These are phyloP conservation scores for Glandiceps talaboti DNA, from an alignment of 53 echinoderm and acorn worm species.

Conservation along the genomic window DNA sequence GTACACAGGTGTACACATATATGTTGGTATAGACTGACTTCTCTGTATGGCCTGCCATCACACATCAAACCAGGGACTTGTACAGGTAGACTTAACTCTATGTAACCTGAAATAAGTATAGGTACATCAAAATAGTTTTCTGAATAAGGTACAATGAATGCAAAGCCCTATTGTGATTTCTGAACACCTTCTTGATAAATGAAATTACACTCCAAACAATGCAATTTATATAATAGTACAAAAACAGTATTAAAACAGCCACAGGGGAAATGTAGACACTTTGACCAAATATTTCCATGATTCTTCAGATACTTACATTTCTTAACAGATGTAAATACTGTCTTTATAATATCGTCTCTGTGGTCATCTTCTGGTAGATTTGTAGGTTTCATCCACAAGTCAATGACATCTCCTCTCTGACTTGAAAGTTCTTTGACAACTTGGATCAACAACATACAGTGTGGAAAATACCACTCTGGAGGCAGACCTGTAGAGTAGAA, in stretches of 20 bases:
- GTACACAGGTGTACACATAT: slow-evolving; percentile 57
- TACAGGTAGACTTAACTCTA: slow-evolving; percentile 58
- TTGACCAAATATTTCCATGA: too few relatives aligned
- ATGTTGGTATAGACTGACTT: slow-evolving; percentile 49
- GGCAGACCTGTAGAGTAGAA: slow-evolving; percentile 21
- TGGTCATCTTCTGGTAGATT: slow-evolving; percentile 43
- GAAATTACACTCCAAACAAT: too few relatives aligned
- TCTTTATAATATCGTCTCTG: slow-evolving; percentile 26
- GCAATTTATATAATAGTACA: too few relatives aligned
- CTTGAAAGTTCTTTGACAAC: slow-evolving; percentile 41
- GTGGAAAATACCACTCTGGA: slow-evolving; percentile 28
- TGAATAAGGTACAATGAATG: too few relatives aligned
- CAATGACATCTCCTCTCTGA: slow-evolving; percentile 25
- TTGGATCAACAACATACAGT: slow-evolving; percentile 35
- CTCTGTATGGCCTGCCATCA: slow-evolving; percentile 40
- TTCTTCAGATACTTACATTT: slow-evolving; percentile 70
- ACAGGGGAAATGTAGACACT: too few relatives aligned
- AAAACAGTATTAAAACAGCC: too few relatives aligned
- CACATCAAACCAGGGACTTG: slow-evolving; percentile 41
- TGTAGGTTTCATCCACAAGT: slow-evolving; percentile 32
- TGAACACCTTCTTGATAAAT: too few relatives aligned
- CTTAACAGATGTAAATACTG: slow-evolving; percentile 39
- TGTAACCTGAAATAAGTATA: too few relatives aligned
- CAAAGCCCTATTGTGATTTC: too few relatives aligned
- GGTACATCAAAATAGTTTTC: too few relatives aligned